A percentile compares a stretch with the other conserved stretches of the same genome.
Conservation (phyloP, 2,797 vertebrate genomes). For the Gallinago stenura region DNA sequence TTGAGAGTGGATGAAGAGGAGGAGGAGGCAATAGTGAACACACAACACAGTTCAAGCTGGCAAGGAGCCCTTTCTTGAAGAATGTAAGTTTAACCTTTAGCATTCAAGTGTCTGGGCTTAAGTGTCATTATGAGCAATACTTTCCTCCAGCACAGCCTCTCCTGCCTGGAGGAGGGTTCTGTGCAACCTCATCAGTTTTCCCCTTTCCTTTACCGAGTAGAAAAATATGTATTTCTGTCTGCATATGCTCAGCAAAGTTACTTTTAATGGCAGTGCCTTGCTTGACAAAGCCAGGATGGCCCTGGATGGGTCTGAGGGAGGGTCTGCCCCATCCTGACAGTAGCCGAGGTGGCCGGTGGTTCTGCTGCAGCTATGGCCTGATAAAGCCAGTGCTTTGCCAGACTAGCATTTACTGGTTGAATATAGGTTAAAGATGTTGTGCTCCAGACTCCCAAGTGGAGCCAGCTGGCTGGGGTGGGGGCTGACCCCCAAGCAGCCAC, state of each 20-base stretch:
- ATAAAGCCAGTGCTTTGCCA: accelerated
- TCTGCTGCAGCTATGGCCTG: neutral
- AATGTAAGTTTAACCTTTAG: conserved; percentile 82
- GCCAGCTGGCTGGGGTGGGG: neutral
- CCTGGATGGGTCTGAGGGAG: neutral
- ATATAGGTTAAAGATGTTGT: neutral
- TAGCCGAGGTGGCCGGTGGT: neutral
- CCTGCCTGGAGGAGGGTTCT: conserved; percentile 68
- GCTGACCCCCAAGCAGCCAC: neutral
- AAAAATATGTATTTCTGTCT: neutral
- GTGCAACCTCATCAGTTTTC: conserved; percentile 52
- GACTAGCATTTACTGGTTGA: neutral
- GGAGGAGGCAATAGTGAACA: conserved; percentile 55
- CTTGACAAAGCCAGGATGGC: neutral
- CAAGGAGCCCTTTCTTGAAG: conserved; percentile 76
- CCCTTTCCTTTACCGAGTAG: neutral
- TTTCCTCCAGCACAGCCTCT: conserved; percentile 72
- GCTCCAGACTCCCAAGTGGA: neutral
- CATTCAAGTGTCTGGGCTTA: conserved; percentile 78
- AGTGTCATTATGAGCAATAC: conserved; percentile 76
- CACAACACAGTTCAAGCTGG: conserved; percentile 66
- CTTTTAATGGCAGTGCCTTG: neutral
- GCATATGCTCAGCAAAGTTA: neutral
- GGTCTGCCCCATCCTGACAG: accelerated
- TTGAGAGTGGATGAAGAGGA: conserved; percentile 50